Conservation (phyloP, 2,113 vertebrate species). For the Amphilophus citrinellus region DNA sequence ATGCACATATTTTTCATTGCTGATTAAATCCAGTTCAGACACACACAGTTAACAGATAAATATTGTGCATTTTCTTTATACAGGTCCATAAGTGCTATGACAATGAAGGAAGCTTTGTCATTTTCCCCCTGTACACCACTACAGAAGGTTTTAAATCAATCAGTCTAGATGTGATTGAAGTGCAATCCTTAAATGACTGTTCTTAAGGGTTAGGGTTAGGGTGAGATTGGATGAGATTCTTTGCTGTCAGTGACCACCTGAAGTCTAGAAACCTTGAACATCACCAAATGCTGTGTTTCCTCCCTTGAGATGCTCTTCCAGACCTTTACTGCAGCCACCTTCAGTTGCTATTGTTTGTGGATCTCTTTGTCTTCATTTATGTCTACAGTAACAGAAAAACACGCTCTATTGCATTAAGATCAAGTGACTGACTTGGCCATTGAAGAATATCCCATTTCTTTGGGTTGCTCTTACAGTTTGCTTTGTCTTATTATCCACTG, state of each 20-base stretch:
- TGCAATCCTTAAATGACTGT: too few relatives aligned
- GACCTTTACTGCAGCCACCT: background rate
- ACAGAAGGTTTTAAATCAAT: background rate
- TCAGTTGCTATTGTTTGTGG: background rate
- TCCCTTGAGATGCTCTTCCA: background rate
- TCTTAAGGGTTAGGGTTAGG: too few relatives aligned
- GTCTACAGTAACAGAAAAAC: background rate
- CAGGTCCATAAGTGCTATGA: background rate
- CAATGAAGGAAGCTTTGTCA: background rate
- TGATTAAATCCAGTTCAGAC: background rate
- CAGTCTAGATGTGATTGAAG: background rate
- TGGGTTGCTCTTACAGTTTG: background rate
- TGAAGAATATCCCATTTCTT: background rate
- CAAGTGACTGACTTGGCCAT: background rate
- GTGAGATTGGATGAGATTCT: too few relatives aligned
- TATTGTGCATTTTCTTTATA: background rate
- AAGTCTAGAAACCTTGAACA: background rate
- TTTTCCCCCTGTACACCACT: background rate
- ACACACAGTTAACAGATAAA: background rate
- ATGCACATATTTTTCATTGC: background rate
- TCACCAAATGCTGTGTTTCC: background rate
- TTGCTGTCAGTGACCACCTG: background rate
- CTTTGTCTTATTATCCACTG: too few relatives aligned
- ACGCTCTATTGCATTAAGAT: background rate
- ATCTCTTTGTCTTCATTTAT: background rate